phyloP scores from a whole-genome alignment of 2,888 invertebrate species.

The Ischnura elegans region DNA sequence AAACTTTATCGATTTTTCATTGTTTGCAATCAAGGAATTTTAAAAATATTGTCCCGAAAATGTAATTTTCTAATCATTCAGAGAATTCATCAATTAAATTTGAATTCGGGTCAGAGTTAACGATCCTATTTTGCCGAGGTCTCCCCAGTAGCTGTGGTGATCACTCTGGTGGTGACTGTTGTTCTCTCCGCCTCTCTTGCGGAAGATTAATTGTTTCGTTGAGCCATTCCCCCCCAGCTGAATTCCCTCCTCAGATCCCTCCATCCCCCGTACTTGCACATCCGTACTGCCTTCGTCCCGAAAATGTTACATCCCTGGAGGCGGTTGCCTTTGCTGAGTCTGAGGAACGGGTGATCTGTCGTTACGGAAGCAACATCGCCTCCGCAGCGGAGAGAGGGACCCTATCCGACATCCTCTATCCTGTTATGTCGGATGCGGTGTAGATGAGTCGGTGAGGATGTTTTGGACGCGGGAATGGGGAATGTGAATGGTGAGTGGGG shows the following conservation, averaged over 20 bases:
- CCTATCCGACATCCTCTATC: neutral
- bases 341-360: neutral
- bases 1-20: no score
- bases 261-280: neutral
- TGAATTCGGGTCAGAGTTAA: no score
- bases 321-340: neutral
- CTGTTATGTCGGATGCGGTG: neutral
- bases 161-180: neutral
- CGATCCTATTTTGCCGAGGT: neutral
- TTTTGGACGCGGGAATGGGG: neutral
- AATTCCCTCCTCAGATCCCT: neutral
- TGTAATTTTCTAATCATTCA: no score
- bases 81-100: no score
- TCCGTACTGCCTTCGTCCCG: neutral
- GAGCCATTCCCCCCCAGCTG: neutral
- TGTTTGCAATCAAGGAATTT: no score
- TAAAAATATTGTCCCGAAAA: no score
- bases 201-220: slow-evolving; percentile 5
- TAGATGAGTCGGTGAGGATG: neutral
- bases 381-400: neutral
- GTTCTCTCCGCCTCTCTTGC: neutral
- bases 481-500: no score
- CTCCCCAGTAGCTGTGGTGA: neutral
- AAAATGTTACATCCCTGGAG: neutral
- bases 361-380: neutral